Evolutionary conservation across 1,140 invertebrate genomes (phyloP), one percentile per base, ranked within the genome.

Genomic region (Coboldia fuscipes): DNA sequence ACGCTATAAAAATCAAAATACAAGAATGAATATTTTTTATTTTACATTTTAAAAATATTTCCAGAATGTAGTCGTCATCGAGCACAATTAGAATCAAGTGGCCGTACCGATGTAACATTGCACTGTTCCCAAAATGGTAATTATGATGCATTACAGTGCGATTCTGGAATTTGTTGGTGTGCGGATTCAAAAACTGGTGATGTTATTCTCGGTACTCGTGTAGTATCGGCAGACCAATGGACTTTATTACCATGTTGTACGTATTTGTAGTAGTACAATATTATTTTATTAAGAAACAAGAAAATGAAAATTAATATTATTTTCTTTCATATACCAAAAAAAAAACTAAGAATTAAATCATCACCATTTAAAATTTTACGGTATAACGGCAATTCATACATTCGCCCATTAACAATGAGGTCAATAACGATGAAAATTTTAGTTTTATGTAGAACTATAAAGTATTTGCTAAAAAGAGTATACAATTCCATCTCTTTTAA

Each of bases 161-260:
- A 68, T 45, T 48, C 56, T 14, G 65, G 60, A 1, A 48, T 67
- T 33, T 72, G 69, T 44, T 72, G 66, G 65, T 72, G 69, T 44
- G 61, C 58, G 2, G 51, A 68, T 23, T 44, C 57, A 2, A 52
- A 43, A 41, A 68, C 62, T 8, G 67, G 65, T 3, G 54, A 61
- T 20, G 49, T 63, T 0, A 57, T 50, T 10, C 50, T 18, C 4
- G 30, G 17, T 3, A 47, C 59, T 0, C 35, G 46, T 3, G 53
- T 63, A 0, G 56, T 72, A 3, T 57, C 57, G 1, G 57, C 65
- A 39, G 44, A 39, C 12, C 53, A 65, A 19, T 60, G 65, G 47
- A 50, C 40, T 5, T 43, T 49, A 18, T 45, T 72, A 14, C 60
- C 62, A 9, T 72, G 68, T 43, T 69, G 68, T 70, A 55, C 58